Base-by-base conservation (phyloP, 2,797 vertebrate genomes). In the Lepilemur septentrionalis region DNA sequence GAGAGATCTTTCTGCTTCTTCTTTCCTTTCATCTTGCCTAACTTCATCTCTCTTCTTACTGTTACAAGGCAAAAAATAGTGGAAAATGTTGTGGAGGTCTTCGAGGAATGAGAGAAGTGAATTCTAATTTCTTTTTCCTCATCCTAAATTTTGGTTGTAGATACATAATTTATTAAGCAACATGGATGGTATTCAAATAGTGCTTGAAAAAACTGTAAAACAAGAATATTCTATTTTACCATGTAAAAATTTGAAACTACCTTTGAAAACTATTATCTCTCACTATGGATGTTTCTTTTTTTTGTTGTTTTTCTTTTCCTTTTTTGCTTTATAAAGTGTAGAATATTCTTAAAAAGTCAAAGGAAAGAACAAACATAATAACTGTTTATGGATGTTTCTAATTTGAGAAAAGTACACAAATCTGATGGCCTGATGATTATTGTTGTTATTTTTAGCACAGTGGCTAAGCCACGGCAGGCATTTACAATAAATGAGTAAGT, bases 321-420 rank as follows among this genome's bases (percentile, higher is more conserved):
- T 12, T 59, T 61, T 28, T 63, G 18, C 7, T 55, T 92, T 85
- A 55, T 79, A 85, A 93, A 61, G 55, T 67, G 30, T 10, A 72
- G 73, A 85, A 28, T 32, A 41, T 17, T 38, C 55, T 92, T 72
- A 59, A 73, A 38, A 57, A 32, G 22, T 91, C 57, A 95, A 75
- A 86, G 20, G 15, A 91, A 72, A 95, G 8, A 85, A 57, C 5
- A 67, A 85, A 41, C 8, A 61, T 41, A 89, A 72, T 46, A 28
- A 32, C 61, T 32, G 28, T 63, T 63, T 67, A 10, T 61, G n/a
- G 20, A 78, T 79, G n/a, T 86, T 95, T 94, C 63, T 81, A 91
- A 75, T 69, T 75, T 93, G 35, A 95, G 46, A 50, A 96, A 94
- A 93, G 67, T 57, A 57, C 30, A 59, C 22, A 86, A 90, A 80